Evolutionary conservation across 1,140 invertebrate genomes (phyloP).

Genomic region (Manduca sexta): DNA sequence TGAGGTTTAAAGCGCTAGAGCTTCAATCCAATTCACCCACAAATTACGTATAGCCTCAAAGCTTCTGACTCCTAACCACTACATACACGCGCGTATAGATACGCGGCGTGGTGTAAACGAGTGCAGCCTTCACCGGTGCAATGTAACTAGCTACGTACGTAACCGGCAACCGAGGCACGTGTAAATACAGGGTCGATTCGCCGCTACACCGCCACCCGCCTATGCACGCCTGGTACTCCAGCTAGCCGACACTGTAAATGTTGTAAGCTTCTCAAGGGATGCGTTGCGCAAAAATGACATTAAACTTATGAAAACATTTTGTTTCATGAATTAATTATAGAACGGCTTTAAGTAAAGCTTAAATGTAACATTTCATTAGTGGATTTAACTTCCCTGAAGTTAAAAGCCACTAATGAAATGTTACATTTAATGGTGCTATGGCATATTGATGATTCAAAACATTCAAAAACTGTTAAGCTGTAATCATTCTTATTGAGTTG

Average conservation of each 20-base stretch:
- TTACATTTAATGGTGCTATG: too few species aligned
- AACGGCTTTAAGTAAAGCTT: too few species aligned
- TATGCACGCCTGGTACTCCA: constrained; percentile 38
- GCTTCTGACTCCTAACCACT: constrained; percentile 50
- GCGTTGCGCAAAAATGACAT: too few species aligned
- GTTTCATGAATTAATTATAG: too few species aligned
- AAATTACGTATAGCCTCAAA: constrained; percentile 66
- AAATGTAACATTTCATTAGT: too few species aligned
- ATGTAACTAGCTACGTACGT: constrained; percentile 49
- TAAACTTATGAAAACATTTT: too few species aligned
- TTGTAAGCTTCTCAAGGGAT: not conserved
- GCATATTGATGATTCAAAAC: too few species aligned
- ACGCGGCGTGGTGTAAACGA: constrained; percentile 42
- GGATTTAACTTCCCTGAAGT: too few species aligned
- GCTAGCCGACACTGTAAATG: constrained; percentile 4
- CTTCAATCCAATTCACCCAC: constrained; percentile 58
- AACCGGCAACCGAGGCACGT: constrained; percentile 20
- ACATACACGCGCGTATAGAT: constrained; percentile 30
- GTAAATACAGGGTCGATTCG: constrained; percentile 39
- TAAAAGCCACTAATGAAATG: too few species aligned
- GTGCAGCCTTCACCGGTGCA: constrained; percentile 51
- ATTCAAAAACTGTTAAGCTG: too few species aligned
- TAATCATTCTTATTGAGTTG: too few species aligned
- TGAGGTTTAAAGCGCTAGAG: constrained; percentile 44
- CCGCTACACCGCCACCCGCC: constrained; percentile 10